These are phyloP conservation scores for Branchipolynoe longqiensis DNA, from an alignment of 2,888 invertebrate genomes.

Conservation along the genomic window DNA sequence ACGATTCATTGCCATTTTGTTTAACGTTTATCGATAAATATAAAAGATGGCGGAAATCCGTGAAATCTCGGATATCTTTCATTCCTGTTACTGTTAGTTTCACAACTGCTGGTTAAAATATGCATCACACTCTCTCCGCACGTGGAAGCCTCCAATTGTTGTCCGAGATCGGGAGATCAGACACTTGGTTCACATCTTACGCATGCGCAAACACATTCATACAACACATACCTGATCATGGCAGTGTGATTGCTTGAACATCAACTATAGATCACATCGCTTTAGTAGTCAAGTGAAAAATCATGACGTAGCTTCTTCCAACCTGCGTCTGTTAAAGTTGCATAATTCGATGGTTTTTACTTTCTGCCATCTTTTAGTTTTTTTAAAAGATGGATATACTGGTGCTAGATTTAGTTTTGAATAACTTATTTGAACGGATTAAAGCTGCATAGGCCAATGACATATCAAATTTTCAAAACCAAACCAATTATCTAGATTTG, in stretches of 20 bases:
- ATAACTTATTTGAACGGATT: no score
- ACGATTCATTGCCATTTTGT: not conserved
- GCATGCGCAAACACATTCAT: not conserved
- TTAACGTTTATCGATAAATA: no score
- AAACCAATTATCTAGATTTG: no score
- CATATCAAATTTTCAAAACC: no score
- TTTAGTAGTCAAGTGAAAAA: not conserved
- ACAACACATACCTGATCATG: not conserved
- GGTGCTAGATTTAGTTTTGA: no score
- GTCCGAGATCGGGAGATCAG: not conserved
- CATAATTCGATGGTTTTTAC: not conserved
- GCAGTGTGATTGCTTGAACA: conserved; percentile 10
- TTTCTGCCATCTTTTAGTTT: not conserved
- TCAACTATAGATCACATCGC: not conserved
- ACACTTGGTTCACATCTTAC: not conserved
- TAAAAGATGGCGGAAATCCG: no score
- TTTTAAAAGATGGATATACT: not conserved
- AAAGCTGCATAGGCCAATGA: not conserved
- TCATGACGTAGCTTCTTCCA: not conserved
- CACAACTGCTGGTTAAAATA: not conserved
- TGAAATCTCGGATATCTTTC: no score
- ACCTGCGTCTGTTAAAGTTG: not conserved
- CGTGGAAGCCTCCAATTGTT: not conserved
- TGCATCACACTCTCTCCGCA: not conserved
- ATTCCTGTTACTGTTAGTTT: not conserved